phyloP scores from a whole-genome alignment of 2,888 invertebrate genomes.

The Campoplex nolae region DNA sequence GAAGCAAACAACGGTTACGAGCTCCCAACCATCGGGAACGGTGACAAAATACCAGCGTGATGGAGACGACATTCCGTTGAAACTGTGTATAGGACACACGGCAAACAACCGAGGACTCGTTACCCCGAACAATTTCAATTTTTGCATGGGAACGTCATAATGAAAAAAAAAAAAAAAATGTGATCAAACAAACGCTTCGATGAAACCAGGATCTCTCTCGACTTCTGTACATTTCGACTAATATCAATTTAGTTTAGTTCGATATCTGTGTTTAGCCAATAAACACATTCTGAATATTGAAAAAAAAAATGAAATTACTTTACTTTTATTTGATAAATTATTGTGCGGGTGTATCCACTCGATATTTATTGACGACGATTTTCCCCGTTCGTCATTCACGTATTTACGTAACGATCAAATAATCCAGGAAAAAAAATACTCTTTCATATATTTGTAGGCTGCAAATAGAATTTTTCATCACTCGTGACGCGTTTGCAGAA shows the following conservation, averaged over 20 bases:
- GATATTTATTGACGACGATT: slow-evolving; percentile 35
- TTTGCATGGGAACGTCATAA: neutral
- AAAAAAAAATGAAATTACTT: slow-evolving; percentile 1
- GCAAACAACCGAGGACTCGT: neutral
- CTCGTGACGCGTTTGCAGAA: neutral
- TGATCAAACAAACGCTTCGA: slow-evolving; percentile 32
- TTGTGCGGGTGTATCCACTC: slow-evolving; percentile 25
- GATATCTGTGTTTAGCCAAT: slow-evolving; percentile 31
- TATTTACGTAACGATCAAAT: slow-evolving; percentile 30
- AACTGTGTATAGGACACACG: neutral
- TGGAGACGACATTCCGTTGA: slow-evolving; percentile 1
- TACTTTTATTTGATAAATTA: slow-evolving; percentile 33
- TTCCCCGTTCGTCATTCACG: neutral
- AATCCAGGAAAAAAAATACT: slow-evolving; percentile 18
- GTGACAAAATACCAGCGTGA: neutral
- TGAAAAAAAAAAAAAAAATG: neutral
- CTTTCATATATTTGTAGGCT: neutral
- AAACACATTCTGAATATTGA: slow-evolving; percentile 14
- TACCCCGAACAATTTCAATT: neutral
- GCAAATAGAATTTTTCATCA: slow-evolving; percentile 8
- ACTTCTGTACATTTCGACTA: neutral
- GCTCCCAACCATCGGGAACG: neutral
- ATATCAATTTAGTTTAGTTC: neutral
- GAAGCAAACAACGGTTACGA: slow-evolving; percentile 58
- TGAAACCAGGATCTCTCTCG: slow-evolving; percentile 11